Percentiles rank a stretch among this genome's conserved stretches.
phyloP scores from a whole-genome alignment of 1,140 invertebrate species.

The Lepidurus couesii region DNA sequence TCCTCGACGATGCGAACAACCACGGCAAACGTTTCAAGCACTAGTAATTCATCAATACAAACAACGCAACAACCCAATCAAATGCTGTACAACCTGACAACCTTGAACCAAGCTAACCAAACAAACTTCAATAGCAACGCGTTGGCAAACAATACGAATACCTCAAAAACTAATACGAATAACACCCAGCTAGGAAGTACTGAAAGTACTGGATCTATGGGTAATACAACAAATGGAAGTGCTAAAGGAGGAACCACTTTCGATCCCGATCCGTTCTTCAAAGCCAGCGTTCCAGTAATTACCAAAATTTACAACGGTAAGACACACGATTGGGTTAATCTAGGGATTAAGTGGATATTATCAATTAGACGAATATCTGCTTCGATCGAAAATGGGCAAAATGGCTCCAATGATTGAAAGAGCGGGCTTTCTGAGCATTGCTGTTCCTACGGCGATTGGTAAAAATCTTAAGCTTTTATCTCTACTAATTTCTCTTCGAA shows the following conservation, averaged over 20 bases:
- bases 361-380: neutral
- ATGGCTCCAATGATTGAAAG: neutral
- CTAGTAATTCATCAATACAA: too few relatives aligned
- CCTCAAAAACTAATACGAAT: too few relatives aligned
- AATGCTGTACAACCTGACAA: too few relatives aligned
- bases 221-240: neutral
- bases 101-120: too few relatives aligned
- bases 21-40: too few relatives aligned
- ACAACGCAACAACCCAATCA: too few relatives aligned
- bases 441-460: neutral
- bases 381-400: neutral
- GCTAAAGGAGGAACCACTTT: neutral
- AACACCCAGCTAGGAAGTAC: neutral
- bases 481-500: too few relatives aligned
- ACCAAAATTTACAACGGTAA: constrained; percentile 6
- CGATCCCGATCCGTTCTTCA: neutral
- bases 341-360: neutral
- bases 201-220: neutral
- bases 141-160: too few relatives aligned
- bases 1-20: too few relatives aligned
- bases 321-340: neutral
- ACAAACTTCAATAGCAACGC: too few relatives aligned
- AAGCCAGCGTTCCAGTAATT: neutral
- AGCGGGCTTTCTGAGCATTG: neutral
- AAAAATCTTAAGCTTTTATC: neutral